Conservation (phyloP, 2,797 vertebrate genomes). For the Acridotheres tristis region DNA sequence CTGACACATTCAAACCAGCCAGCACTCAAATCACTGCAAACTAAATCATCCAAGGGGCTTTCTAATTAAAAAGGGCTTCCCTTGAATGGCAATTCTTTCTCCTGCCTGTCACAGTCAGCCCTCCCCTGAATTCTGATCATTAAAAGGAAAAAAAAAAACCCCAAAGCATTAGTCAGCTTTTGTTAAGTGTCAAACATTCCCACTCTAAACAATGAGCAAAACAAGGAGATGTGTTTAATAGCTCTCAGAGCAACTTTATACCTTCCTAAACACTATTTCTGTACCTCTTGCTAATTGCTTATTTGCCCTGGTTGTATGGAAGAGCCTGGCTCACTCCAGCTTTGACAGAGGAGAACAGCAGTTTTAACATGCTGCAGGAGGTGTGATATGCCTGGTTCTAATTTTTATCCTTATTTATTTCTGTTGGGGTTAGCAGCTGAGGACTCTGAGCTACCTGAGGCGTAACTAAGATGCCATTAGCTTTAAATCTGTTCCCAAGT, state of each 20-base stretch:
- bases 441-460: slow-evolving; percentile 4
- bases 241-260: slow-evolving; percentile 41
- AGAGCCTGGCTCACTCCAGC: neutral
- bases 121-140: neutral
- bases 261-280: slow-evolving; percentile 20
- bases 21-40: slow-evolving; percentile 8
- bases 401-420: slow-evolving; percentile 47
- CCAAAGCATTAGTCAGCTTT: slow-evolving; percentile 37
- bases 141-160: neutral
- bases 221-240: slow-evolving; percentile 16
- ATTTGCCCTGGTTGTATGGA: slow-evolving; percentile 15
- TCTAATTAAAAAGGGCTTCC: slow-evolving; percentile 31
- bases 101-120: neutral
- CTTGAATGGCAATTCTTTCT: neutral
- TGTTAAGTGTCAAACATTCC: slow-evolving; percentile 4
- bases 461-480: slow-evolving; percentile 24
- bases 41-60: slow-evolving; percentile 38
- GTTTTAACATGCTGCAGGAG: neutral
- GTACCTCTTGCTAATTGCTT: slow-evolving; percentile 28
- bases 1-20: slow-evolving; percentile 24
- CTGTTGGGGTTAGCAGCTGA: neutral
- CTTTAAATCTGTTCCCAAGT: slow-evolving; percentile 4
- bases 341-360: neutral
- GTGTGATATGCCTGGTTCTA: neutral
- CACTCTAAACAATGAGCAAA: neutral